Evolutionary conservation across 2,888 invertebrate genomes (phyloP).

Genomic region (Automeris io): DNA sequence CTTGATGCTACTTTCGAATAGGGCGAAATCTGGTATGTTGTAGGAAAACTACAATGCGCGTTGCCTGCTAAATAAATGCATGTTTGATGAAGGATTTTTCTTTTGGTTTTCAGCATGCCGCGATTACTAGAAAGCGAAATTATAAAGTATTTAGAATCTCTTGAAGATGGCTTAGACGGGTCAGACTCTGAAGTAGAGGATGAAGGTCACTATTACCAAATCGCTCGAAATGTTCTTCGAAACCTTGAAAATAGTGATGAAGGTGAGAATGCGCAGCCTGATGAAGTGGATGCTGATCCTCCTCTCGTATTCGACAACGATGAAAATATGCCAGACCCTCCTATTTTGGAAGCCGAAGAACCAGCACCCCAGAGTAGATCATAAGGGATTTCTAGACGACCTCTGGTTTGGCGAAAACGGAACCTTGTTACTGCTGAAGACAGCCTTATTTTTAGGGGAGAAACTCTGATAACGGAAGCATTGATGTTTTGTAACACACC

Average conservation of each 20-base stretch:
- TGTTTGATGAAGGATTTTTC: constrained; percentile 30
- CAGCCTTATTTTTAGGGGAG: constrained; percentile 27
- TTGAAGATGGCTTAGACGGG: constrained; percentile 28
- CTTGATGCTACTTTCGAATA: constrained; percentile 23
- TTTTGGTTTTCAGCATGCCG: constrained; percentile 29
- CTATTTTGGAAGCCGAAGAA: constrained; percentile 26
- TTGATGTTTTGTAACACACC: constrained; percentile 24
- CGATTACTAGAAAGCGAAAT: constrained; percentile 31
- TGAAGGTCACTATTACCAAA: constrained; percentile 29
- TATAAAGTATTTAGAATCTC: constrained; percentile 31
- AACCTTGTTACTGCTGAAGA: constrained; percentile 28
- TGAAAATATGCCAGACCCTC: constrained; percentile 28
- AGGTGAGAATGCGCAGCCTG: constrained; percentile 25
- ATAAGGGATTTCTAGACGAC: constrained; percentile 27
- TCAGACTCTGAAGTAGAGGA: constrained; percentile 30
- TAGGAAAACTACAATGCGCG: constrained; percentile 29
- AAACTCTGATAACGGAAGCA: constrained; percentile 25
- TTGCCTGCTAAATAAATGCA: constrained; percentile 27
- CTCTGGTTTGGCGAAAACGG: constrained; percentile 31
- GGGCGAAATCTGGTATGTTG: constrained; percentile 25
- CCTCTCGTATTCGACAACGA: constrained; percentile 24
- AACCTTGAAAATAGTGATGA: constrained; percentile 28
- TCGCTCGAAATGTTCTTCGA: constrained; percentile 27
- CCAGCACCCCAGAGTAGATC: constrained; percentile 25
- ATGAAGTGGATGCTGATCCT: constrained; percentile 27